Evolutionary conservation across 2,113 vertebrate genomes (phyloP).

Genomic region (Clinocottus analis): DNA sequence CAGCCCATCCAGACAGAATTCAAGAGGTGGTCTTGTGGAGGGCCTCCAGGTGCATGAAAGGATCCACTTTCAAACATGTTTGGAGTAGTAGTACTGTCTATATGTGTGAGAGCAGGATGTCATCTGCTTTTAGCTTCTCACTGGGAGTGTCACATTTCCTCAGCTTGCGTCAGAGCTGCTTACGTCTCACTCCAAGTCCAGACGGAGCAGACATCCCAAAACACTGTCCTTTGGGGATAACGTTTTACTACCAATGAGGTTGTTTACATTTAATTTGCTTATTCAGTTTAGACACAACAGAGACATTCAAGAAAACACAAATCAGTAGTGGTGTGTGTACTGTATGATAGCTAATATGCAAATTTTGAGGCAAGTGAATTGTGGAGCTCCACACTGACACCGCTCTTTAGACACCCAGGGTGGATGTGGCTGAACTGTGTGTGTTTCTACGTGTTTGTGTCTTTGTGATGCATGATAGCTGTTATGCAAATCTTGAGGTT

Average conservation of each 20-base stretch:
- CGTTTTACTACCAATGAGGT: neutral
- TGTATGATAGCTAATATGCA: neutral
- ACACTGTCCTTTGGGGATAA: neutral
- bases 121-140: conserved; percentile 60
- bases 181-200: neutral
- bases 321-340: neutral
- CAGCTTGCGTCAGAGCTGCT: conserved; percentile 6
- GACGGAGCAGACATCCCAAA: neutral
- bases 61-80: conserved; percentile 53
- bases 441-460: neutral
- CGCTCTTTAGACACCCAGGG: too few relatives aligned
- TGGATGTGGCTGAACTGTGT: neutral
- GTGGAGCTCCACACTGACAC: neutral
- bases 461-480: neutral
- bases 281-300: neutral
- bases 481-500: neutral
- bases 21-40: conserved; percentile 27
- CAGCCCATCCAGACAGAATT: conserved; percentile 28
- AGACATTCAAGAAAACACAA: neutral
- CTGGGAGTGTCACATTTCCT: conserved; percentile 49
- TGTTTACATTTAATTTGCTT: neutral
- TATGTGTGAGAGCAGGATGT: conserved; percentile 37
- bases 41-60: conserved; percentile 1
- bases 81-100: conserved; percentile 21
- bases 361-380: neutral